Evolutionary conservation across 2,888 invertebrate genomes (phyloP).

Genomic region (Chorisops tibialis): DNA sequence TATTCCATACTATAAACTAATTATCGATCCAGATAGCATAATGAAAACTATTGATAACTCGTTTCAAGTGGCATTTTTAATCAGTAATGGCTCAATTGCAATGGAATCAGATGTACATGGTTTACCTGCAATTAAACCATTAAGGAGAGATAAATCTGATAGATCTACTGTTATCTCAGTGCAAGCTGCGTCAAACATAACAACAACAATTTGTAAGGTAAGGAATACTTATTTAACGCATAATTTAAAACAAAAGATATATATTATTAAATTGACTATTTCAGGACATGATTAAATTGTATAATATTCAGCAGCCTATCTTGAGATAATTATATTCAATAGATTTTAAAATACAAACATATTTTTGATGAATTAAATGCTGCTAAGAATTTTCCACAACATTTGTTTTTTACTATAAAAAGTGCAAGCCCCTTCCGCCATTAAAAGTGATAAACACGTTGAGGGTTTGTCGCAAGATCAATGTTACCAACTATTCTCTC

Average conservation of each 20-base stretch:
- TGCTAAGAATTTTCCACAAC: too few species aligned
- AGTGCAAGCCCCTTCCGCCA: too few species aligned
- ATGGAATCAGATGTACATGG: conserved; percentile 51
- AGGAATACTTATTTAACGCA: background rate
- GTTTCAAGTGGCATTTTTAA: conserved; percentile 59
- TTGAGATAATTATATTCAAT: too few species aligned
- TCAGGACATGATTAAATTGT: conserved; percentile 10
- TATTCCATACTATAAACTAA: conserved; percentile 57
- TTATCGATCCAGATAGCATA: conserved; percentile 57
- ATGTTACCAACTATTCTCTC: too few species aligned
- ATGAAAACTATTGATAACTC: conserved; percentile 60
- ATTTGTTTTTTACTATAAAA: too few species aligned
- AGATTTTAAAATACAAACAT: too few species aligned
- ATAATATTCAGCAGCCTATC: background rate
- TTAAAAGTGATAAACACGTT: too few species aligned
- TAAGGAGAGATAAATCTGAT: conserved; percentile 31
- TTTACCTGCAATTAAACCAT: conserved; percentile 42
- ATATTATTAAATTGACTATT: background rate
- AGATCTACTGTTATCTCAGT: background rate
- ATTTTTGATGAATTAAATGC: too few species aligned
- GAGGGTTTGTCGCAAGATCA: too few species aligned
- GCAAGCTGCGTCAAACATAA: background rate
- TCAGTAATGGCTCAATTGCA: conserved; percentile 55
- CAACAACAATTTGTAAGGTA: conserved; percentile 6
- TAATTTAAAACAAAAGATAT: background rate